Percentiles rank a stretch among this genome's conserved stretches.
phyloP scores from a whole-genome alignment of 2,888 invertebrate species.

The Pollenia griseotomentosa region DNA sequence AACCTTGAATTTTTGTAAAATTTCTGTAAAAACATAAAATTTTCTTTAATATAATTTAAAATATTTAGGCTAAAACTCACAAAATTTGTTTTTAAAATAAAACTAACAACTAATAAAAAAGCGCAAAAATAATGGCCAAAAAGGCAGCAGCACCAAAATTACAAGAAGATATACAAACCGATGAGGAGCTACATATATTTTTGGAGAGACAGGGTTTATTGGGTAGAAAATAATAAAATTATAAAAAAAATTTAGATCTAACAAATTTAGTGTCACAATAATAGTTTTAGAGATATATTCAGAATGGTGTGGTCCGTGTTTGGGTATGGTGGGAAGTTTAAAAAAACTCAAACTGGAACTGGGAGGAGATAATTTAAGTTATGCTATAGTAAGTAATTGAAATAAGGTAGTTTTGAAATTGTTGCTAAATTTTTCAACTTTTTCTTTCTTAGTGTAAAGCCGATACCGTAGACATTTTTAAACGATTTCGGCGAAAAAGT shows the following conservation, averaged over 20 bases:
- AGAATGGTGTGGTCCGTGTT: slow-evolving; percentile 96
- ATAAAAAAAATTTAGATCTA: background rate
- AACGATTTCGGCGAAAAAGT: slow-evolving; percentile 91
- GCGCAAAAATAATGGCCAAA: slow-evolving; percentile 86
- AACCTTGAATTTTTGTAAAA: too few relatives aligned
- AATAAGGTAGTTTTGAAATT: background rate
- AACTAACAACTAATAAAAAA: background rate
- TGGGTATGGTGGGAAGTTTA: slow-evolving; percentile 92
- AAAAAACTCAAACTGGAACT: slow-evolving; percentile 94
- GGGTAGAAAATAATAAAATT: slow-evolving; percentile 85
- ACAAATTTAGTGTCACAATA: background rate
- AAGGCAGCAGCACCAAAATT: slow-evolving; percentile 91
- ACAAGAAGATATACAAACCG: slow-evolving; percentile 91
- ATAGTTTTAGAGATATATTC: slow-evolving; percentile 95
- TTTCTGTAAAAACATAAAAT: too few relatives aligned
- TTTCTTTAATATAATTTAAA: background rate
- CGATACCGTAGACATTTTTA: slow-evolving; percentile 89
- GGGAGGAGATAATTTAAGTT: slow-evolving; percentile 91
- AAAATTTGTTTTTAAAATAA: slow-evolving; percentile 21
- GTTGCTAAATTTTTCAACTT: background rate
- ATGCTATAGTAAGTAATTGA: slow-evolving; percentile 86
- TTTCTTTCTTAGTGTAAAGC: slow-evolving; percentile 85
- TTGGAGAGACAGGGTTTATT: slow-evolving; percentile 90
- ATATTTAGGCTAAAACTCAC: background rate
- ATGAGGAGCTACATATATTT: slow-evolving; percentile 94